Percentiles rank a stretch among this genome's conserved stretches.
phyloP scores from a whole-genome alignment of 1,140 invertebrate genomes.

The Musca vetustissima region DNA sequence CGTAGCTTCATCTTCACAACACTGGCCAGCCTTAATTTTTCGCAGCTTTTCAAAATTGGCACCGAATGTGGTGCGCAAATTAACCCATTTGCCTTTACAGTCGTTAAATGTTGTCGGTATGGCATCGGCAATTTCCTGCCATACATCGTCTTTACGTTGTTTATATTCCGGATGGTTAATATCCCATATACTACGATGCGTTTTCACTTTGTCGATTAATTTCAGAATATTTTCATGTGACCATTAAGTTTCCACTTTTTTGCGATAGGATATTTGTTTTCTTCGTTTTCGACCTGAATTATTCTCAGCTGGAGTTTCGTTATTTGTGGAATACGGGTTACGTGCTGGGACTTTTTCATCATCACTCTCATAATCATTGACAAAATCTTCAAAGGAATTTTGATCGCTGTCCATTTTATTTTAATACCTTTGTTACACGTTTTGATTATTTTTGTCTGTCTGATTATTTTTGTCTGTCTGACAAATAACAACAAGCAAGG shows the following conservation, averaged over 20 bases:
- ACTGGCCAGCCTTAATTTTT: neutral
- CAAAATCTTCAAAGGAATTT: no score
- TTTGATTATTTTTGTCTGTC: no score
- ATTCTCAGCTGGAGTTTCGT: no score
- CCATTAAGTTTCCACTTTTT: neutral
- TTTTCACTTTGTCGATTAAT: neutral
- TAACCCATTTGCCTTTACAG: neutral
- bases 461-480: no score
- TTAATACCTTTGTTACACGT: no score
- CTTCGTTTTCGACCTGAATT: no score
- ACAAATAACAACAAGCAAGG: no score
- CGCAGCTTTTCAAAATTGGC: neutral
- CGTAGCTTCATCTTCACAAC: neutral
- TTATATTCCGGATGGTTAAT: neutral
- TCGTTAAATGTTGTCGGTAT: neutral
- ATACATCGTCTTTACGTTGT: neutral
- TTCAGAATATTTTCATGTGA: neutral
- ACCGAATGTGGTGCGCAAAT: neutral
- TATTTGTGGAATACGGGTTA: no score
- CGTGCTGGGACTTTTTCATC: no score
- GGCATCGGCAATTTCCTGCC: neutral
- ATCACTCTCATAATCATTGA: no score
- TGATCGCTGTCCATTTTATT: no score
- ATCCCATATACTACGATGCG: neutral
- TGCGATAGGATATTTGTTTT: conserved; percentile 1